phyloP scores from a whole-genome alignment of 30 jellyfish, hydroid and myxozoan species.

The Rhopilema esculentum region DNA sequence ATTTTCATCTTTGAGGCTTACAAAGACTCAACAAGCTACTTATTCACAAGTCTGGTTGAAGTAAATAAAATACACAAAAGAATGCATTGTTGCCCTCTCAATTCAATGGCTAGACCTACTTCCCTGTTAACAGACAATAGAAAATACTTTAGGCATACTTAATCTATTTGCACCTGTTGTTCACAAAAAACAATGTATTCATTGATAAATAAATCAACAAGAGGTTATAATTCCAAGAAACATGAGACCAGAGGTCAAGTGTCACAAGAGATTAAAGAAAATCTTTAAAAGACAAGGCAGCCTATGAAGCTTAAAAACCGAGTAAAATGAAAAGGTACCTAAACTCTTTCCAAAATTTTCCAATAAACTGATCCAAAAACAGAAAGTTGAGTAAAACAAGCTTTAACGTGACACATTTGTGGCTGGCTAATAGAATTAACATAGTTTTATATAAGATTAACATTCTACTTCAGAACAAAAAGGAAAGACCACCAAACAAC shows the following conservation, averaged over 20 bases:
- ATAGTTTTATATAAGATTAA: background rate
- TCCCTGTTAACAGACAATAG: constrained; percentile 26
- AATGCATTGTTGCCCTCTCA: background rate
- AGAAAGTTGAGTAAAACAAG: background rate
- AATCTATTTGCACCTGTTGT: constrained; percentile 53
- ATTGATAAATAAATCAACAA: constrained; percentile 27
- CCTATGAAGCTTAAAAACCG: background rate
- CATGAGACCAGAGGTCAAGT: constrained; percentile 19
- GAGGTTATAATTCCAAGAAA: constrained; percentile 41
- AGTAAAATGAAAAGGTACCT: background rate
- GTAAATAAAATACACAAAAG: background rate
- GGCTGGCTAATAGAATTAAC: background rate
- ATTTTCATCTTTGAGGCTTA: background rate
- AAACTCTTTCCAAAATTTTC: background rate
- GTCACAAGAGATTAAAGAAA: background rate
- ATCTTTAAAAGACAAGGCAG: background rate
- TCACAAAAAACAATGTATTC: constrained; percentile 9
- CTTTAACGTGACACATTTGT: background rate
- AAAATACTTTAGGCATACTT: constrained; percentile 21
- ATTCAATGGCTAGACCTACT: background rate
- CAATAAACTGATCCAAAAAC: background rate
- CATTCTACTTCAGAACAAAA: background rate
- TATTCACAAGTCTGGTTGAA: background rate
- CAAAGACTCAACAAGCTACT: background rate
- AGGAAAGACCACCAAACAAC: too few species aligned